phyloP scores from a whole-genome alignment of 2,797 vertebrate species.

The Dromococcyx pavoninus region DNA sequence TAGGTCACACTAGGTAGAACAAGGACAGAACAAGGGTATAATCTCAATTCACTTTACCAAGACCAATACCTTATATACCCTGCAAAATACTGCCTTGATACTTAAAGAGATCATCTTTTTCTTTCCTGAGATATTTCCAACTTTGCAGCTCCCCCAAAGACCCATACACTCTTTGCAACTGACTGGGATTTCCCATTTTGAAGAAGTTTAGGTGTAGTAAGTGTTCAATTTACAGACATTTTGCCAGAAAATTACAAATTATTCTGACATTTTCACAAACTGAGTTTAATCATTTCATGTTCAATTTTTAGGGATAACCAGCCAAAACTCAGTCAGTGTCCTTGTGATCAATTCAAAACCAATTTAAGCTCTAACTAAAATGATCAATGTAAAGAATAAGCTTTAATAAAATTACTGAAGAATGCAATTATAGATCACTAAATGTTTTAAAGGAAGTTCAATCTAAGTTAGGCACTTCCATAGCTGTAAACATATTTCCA shows the following conservation, averaged over 20 bases:
- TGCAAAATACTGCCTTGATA: not conserved
- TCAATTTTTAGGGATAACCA: not conserved
- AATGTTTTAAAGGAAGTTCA: constrained; percentile 31
- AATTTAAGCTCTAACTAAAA: constrained; percentile 36
- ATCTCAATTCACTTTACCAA: constrained; percentile 5
- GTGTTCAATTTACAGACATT: not conserved
- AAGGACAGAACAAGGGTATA: not conserved
- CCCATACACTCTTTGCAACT: not conserved
- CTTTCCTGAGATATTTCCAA: constrained; percentile 2
- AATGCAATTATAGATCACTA: constrained; percentile 31
- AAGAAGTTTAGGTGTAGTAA: not conserved
- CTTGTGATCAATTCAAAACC: constrained; percentile 50
- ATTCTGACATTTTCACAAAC: constrained; percentile 8
- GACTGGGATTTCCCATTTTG: not conserved
- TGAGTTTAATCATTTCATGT: not conserved
- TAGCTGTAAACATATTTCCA: not conserved
- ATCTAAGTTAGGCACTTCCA: not conserved
- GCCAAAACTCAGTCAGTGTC: not conserved
- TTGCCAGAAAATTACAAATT: not conserved
- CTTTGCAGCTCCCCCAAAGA: not conserved
- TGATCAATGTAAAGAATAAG: constrained; percentile 35
- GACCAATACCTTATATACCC: not conserved
- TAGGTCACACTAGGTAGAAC: not conserved
- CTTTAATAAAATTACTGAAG: constrained; percentile 26
- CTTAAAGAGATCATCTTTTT: not conserved